Conservation (phyloP, 2,113 vertebrate genomes). For the Conger conger region DNA sequence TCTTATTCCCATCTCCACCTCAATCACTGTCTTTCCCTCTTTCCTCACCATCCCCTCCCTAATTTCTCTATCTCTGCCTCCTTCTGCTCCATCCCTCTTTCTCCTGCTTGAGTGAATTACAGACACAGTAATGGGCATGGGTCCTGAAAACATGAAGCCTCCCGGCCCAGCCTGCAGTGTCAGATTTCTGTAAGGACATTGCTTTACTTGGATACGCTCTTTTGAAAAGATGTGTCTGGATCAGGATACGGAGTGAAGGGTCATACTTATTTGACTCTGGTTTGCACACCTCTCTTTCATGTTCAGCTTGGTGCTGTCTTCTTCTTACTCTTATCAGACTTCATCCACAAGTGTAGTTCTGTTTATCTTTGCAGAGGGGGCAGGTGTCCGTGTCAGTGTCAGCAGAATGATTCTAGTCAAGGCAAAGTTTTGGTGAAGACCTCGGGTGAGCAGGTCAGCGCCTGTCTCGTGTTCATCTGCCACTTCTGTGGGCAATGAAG, state of each 20-base stretch:
- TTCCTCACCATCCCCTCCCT: slow-evolving; percentile 17
- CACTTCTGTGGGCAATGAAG: not conserved
- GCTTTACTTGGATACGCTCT: not conserved
- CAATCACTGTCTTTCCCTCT: not conserved
- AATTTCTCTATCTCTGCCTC: not conserved
- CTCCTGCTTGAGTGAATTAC: not conserved
- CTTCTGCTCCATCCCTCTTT: not conserved
- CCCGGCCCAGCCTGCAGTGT: not conserved
- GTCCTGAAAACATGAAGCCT: not conserved
- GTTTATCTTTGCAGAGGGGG: not conserved
- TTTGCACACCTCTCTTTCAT: not conserved
- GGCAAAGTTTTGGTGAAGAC: not conserved
- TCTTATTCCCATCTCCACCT: too few species aligned
- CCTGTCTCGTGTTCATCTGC: not conserved
- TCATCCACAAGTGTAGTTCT: not conserved
- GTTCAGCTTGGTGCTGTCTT: not conserved
- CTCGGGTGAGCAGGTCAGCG: not conserved
- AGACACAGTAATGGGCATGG: not conserved
- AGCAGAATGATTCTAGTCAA: not conserved
- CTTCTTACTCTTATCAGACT: not conserved
- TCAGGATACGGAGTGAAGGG: not conserved
- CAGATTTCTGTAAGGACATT: not conserved
- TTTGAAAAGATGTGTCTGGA: not conserved
- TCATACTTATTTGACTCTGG: not conserved
- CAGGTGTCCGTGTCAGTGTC: not conserved